Conservation (phyloP, 92 coral and sea anemone species). For the Zoanthus solanderi region DNA sequence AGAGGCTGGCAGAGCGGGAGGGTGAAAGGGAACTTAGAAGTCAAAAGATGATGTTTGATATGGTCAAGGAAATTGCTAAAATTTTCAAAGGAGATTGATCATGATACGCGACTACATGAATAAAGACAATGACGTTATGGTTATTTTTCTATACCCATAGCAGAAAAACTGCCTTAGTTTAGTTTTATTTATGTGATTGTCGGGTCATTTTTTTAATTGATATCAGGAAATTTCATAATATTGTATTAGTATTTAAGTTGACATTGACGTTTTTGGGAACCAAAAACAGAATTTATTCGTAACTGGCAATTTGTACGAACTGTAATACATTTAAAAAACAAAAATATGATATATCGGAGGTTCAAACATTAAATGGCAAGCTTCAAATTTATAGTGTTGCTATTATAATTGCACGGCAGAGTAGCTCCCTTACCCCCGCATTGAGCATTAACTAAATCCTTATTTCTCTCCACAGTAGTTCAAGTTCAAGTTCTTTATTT, state of each 20-base stretch:
- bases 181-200: slow-evolving; percentile 18
- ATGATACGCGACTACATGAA: slow-evolving; percentile 24
- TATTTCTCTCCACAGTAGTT: slow-evolving; percentile 24
- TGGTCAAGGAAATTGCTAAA: slow-evolving; percentile 55
- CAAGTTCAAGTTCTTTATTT: too few relatives aligned
- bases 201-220: slow-evolving; percentile 9
- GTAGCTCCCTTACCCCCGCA: slow-evolving; percentile 23
- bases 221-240: slow-evolving; percentile 33
- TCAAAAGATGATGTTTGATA: slow-evolving; percentile 60
- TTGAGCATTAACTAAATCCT: slow-evolving; percentile 17
- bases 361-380: slow-evolving; percentile 34
- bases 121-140: slow-evolving; percentile 12
- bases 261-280: slow-evolving; percentile 15
- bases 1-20: slow-evolving; percentile 56
- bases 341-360: slow-evolving; percentile 32
- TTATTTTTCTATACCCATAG: slow-evolving; percentile 13
- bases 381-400: slow-evolving; percentile 22
- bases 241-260: slow-evolving; percentile 24
- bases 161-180: slow-evolving; percentile 18
- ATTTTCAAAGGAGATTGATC: slow-evolving; percentile 53
- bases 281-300: slow-evolving; percentile 31
- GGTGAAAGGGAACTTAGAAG: slow-evolving; percentile 65
- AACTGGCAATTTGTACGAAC: slow-evolving; percentile 33
- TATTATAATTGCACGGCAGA: slow-evolving; percentile 2
- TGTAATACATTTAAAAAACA: slow-evolving; percentile 33